These are phyloP conservation scores for Puffinus mauretanicus DNA, from an alignment of 2,113 vertebrate species.

Conservation along the genomic window DNA sequence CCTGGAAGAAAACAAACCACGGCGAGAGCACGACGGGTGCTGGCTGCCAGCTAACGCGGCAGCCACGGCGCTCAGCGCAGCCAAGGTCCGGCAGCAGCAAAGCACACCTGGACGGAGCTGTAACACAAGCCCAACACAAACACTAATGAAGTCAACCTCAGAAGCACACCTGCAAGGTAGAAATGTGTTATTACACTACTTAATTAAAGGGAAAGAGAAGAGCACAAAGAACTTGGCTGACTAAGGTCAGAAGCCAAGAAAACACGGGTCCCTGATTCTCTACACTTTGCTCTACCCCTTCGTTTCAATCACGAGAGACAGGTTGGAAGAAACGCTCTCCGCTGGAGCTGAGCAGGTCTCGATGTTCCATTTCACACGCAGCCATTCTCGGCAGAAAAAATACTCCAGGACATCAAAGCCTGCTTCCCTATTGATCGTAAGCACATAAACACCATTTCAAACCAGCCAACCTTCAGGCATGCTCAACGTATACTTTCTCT, in stretches of 20 bases:
- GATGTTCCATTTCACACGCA: not conserved
- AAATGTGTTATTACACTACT: accelerated
- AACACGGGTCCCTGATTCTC: not conserved
- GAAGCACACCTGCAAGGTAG: not conserved
- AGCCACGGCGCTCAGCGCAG: not conserved
- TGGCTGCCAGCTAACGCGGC: too few species aligned
- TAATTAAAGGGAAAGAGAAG: not conserved
- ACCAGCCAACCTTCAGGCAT: not conserved
- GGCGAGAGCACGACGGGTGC: accelerated
- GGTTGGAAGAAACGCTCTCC: not conserved
- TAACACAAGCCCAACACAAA: not conserved
- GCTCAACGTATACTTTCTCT: not conserved
- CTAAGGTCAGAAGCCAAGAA: not conserved
- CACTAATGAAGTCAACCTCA: too few species aligned
- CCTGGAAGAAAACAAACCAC: not conserved
- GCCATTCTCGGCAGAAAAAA: not conserved
- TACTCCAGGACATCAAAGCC: not conserved
- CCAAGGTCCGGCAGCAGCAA: not conserved
- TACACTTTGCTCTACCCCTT: not conserved
- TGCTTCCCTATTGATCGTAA: not conserved
- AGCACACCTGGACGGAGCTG: not conserved
- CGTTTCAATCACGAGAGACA: not conserved
- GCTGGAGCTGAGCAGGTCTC: not conserved
- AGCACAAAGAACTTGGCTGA: not conserved
- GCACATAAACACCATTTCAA: not conserved